A percentile compares a stretch with the other conserved stretches of the same genome.
Evolutionary conservation across 2,797 vertebrate genomes (phyloP).

Genomic region (Neostethus bicornis): DNA sequence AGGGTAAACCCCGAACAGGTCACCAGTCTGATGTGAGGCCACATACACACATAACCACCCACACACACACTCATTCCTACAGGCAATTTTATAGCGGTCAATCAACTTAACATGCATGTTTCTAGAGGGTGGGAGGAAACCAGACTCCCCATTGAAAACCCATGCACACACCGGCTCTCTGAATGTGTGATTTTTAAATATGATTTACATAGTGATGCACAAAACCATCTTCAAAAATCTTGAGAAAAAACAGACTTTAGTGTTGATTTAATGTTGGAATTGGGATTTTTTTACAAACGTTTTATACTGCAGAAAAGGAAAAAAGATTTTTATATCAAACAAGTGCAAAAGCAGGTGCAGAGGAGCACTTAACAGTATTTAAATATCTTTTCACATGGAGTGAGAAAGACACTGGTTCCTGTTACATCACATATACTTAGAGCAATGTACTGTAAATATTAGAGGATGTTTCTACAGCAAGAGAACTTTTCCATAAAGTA

Average conservation of each 20-base stretch:
- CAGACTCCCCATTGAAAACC: too few species aligned
- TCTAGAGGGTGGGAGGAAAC: too few species aligned
- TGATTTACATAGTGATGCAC: too few species aligned
- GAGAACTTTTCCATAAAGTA: constrained; percentile 29
- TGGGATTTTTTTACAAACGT: neutral
- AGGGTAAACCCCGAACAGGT: too few species aligned
- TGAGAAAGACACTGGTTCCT: constrained; percentile 33
- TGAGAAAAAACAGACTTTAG: neutral
- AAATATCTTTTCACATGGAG: constrained; percentile 8
- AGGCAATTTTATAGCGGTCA: too few species aligned
- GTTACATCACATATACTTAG: constrained; percentile 24
- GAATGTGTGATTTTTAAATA: too few species aligned
- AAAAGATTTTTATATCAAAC: neutral
- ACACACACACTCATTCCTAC: too few species aligned
- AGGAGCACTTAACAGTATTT: constrained; percentile 23
- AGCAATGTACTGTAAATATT: constrained; percentile 36
- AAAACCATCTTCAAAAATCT: neutral
- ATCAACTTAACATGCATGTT: too few species aligned
- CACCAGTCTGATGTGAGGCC: too few species aligned
- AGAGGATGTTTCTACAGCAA: constrained; percentile 22
- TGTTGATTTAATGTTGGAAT: neutral
- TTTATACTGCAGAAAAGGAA: neutral
- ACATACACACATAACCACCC: too few species aligned
- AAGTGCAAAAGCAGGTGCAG: neutral
- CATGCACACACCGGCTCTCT: too few species aligned